These are phyloP conservation scores for Podarcis muralis DNA, from an alignment of 2,113 vertebrate genomes.

Conservation along the genomic window DNA sequence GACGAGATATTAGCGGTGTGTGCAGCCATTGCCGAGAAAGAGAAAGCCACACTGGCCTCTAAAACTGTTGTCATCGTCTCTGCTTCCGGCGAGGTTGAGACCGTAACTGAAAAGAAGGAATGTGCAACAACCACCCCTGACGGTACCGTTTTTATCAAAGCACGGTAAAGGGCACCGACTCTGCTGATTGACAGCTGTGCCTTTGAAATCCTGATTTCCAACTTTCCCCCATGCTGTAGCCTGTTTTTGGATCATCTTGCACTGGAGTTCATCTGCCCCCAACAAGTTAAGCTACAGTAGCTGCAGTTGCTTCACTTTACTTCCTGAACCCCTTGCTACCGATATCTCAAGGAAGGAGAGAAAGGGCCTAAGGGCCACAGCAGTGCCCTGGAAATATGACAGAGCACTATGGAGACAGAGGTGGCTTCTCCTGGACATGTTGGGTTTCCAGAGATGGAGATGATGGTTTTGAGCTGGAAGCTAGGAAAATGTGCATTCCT, in stretches of 20 bases:
- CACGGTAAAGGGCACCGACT: conserved; percentile 69
- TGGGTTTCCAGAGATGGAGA: background rate
- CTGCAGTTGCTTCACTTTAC: no score
- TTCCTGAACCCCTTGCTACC: background rate
- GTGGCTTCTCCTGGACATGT: background rate
- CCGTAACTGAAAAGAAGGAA: conserved; percentile 68
- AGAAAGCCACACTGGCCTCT: conserved; percentile 78
- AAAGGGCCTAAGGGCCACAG: background rate
- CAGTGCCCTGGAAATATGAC: background rate
- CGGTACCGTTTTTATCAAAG: conserved; percentile 83
- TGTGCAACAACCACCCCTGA: conserved; percentile 63
- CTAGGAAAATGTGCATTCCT: background rate
- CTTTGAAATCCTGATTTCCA: background rate
- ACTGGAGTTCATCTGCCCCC: no score
- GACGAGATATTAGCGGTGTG: conserved; percentile 94
- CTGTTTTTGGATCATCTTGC: background rate
- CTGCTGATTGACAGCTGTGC: background rate
- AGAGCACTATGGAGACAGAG: background rate
- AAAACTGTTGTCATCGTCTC: conserved; percentile 83
- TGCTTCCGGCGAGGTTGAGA: conserved; percentile 80
- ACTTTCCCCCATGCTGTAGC: background rate
- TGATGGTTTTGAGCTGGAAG: background rate
- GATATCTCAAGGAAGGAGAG: background rate
- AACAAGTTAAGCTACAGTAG: background rate
- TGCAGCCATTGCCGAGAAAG: conserved; percentile 88